Base-by-base conservation (phyloP, 2,797 vertebrate species). In the Taenioides sp. region DNA sequence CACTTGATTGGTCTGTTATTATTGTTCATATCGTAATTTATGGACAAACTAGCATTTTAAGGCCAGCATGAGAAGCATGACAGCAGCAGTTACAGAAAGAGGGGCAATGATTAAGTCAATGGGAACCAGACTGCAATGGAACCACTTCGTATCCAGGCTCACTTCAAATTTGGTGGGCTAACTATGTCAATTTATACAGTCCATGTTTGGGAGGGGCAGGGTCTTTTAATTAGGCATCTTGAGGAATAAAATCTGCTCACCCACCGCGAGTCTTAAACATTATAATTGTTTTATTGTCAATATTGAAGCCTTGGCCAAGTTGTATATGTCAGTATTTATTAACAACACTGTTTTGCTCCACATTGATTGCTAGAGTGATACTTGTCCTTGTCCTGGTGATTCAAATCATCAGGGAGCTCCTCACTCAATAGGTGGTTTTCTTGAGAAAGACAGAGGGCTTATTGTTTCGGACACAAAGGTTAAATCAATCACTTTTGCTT, bases 401-500 rank as follows among this genome's bases (percentile, higher is more conserved):
- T 70, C 14, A 70, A 73, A 89, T 54, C 72, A 86, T 84, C 78
- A 71, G 59, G 47, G 63, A 34, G 47, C 50, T 67, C 58, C 69
- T n/a, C 70, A 69, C 78, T 67, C 71, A 70, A 65, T 84, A 71
- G 78, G 67, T 72, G 73, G 47, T 10, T 49, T 67, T 60, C 69
- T 75, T 70, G 28, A 70, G 86, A 85, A 60, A 83, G 73, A 83
- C 76, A 78, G 62, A 25, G 71, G 86, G 77, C 75, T 17, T 1
- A 47, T 67, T 61, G 75, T 1, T 68, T 57, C 61, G 69, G 67
- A 81, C 49, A 66, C 70, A 91, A 90, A 93, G 88, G 90, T 89
- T 84, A 88, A 82, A 80, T 87, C 84, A 86, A 84, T 89, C 83
- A 83, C 70, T 72, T 73, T 71, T 25, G 27, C 1, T 27, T 68